Base-by-base conservation (phyloP, 2,113 vertebrate genomes). In the Embiotoca jacksoni region DNA sequence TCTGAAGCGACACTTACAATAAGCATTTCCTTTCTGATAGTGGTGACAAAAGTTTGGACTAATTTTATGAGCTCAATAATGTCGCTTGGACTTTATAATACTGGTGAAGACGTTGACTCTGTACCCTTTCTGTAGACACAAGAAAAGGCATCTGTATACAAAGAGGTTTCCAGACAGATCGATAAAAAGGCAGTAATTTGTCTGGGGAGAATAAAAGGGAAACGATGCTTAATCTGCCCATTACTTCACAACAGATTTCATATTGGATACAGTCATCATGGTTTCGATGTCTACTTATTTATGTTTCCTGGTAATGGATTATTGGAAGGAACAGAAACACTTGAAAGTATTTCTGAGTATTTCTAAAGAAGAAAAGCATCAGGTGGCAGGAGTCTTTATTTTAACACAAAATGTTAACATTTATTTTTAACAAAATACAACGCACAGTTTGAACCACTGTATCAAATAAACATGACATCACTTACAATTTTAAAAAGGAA, bases 401-500 rank as follows among this genome's bases (percentile, higher is more conserved):
- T 75, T 61, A 58, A 82, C 85, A 89, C 78, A 90, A 91, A 83
- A 83, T 23, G 59, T 37, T 33, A 75, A 82, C 69, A 78, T 78
- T 84, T 80, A 81, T 56, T 61, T 80, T 80, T 62, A 82, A 89
- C 76, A 83, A 92, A 89, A 85, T 57, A 84, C 80, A 61, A 68
- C 81, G 84, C 68, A 76, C 35, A 62, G n/a, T 8, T 82, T 44
- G 13, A 73, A 85, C 62, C 80, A 85, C 63, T 57, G 57, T 16
- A 83, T 80, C 57, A 57, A 60, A 76, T 69, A 33, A 78, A 6
- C 74, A 80, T 50, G 59, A 60, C 61, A n/a, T n/a, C 10, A 13
- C 2, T 14, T 14, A 7, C 16, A 6, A 46, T 83, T 76, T 80
- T 36, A 6, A 72, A 78, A 81, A 71, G 71, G 74, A 82, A 83